A percentile compares a stretch with the other conserved stretches of the same genome.
These are phyloP conservation scores for Heterodera carotae DNA, from an alignment of 1,140 invertebrate genomes.

Conservation along the genomic window DNA sequence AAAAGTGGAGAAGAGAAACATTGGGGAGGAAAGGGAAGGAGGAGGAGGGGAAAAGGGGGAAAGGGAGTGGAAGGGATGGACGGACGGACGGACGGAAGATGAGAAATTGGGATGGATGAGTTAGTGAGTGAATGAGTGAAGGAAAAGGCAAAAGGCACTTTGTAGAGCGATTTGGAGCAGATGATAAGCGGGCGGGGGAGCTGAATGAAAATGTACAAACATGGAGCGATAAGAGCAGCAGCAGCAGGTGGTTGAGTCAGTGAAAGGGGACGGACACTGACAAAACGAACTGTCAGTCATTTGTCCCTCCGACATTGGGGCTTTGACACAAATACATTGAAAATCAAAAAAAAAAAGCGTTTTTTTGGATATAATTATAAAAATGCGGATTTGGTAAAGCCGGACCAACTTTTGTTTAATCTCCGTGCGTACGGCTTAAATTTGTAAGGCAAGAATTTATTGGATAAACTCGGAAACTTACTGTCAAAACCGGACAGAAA, in stretches of 20 bases:
- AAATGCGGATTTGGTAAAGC: too few relatives aligned
- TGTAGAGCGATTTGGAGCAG: constrained; percentile 2
- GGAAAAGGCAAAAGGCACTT: not conserved
- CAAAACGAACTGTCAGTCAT: not conserved
- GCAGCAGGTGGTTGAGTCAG: not conserved
- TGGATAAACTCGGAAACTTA: too few relatives aligned
- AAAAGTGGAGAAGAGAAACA: not conserved
- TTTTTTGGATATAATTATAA: too few relatives aligned
- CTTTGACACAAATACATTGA: too few relatives aligned
- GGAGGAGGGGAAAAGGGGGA: not conserved
- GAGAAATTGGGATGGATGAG: not conserved
- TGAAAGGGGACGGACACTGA: not conserved
- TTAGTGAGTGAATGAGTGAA: not conserved
- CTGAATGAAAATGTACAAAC: too few relatives aligned
- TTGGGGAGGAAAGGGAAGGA: not conserved
- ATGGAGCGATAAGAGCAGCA: not conserved
- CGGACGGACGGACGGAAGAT: not conserved
- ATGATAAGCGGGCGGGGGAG: not conserved
- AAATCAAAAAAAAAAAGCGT: too few relatives aligned
- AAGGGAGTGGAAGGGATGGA: not conserved
- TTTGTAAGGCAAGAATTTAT: too few relatives aligned
- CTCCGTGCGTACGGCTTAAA: too few relatives aligned
- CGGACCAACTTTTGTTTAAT: too few relatives aligned
- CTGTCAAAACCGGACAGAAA: too few relatives aligned
- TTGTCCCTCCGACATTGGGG: too few relatives aligned